Evolutionary conservation across 2,888 invertebrate genomes (phyloP), one percentile per base, ranked within the genome.

Genomic region (Drosophila barbarae): DNA sequence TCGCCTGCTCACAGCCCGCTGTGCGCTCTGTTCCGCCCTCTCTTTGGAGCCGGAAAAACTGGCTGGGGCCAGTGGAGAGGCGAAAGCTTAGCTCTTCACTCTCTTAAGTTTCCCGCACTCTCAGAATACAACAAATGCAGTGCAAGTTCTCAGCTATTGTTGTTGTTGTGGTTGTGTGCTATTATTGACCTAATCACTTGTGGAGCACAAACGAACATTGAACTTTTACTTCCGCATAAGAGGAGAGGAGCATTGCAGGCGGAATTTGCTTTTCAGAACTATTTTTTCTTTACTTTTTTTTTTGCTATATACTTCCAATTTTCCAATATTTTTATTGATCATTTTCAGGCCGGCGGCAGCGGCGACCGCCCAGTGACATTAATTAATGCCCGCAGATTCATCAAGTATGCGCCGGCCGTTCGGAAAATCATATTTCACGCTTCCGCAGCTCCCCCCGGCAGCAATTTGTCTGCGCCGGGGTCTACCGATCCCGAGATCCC

Each of bases 141-240:
- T 41, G 56, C 50, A 28, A 28, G 61, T 79, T 74, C 77, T 74
- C 32, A 15, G 41, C 21, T 68, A 53, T 52, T 56, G 59, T 68
- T 77, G 71, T 68, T 76, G 64, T 65, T 76, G 75, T 74, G 79
- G 77, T 75, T 82, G 81, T 87, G 84, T 87, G 81, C 80, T 86
- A 88, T 88, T 88, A 87, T 88, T 88, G 88, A 88, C 88, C 88
- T 88, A 88, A 88, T 88, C 88, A 88, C 88, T 88, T 88, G 88
- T 88, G 86, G 88, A 88, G 88, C 88, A 88, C 85, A 86, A 87
- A 88, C 87, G 88, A 88, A 85, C 88, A 87, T 88, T 88, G 88
- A 88, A 88, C 88, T 88, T 88, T 88, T 88, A 88, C 88, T 88
- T 88, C 88, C 88, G 88, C 88, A 87, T 88, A 13, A 32, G 42